These are phyloP conservation scores for Mystacornis crossleyi DNA, from an alignment of 2,113 vertebrate species.

Conservation along the genomic window DNA sequence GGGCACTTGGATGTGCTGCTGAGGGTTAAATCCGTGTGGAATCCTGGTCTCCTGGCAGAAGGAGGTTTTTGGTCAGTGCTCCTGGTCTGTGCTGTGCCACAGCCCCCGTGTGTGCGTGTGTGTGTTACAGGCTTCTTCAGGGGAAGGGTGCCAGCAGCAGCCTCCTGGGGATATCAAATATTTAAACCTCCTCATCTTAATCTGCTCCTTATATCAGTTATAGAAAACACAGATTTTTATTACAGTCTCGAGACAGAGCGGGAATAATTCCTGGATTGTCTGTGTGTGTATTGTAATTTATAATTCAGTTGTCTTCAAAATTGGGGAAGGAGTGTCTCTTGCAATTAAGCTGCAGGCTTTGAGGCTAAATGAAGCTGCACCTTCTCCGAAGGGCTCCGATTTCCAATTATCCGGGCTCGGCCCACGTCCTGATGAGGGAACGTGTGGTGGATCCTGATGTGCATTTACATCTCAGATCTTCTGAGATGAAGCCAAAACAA, in stretches of 20 bases:
- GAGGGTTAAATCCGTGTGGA: neutral
- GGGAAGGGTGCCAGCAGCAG: neutral
- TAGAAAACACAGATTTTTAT: neutral
- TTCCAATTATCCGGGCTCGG: slow-evolving; percentile 10
- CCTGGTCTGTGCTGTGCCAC: neutral
- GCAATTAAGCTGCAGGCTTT: slow-evolving; percentile 42
- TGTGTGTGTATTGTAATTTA: neutral
- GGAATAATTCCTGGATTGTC: neutral
- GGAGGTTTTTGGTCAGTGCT: neutral
- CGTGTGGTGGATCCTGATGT: neutral
- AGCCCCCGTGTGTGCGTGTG: neutral
- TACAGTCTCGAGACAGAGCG: neutral
- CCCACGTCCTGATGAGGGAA: neutral
- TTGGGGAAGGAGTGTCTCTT: slow-evolving; percentile 16
- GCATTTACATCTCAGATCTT: neutral
- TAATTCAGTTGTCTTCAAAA: slow-evolving; percentile 24
- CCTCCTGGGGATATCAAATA: neutral
- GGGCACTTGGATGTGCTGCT: neutral
- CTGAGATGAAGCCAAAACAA: neutral
- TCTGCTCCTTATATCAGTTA: neutral
- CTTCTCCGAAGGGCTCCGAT: neutral
- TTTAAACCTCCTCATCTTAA: neutral
- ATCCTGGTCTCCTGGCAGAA: neutral
- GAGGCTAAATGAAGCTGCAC: slow-evolving; percentile 1
- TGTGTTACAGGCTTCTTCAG: neutral